Evolutionary conservation across 2,113 vertebrate genomes (phyloP).

Genomic region (Illadopsis cleaveri): DNA sequence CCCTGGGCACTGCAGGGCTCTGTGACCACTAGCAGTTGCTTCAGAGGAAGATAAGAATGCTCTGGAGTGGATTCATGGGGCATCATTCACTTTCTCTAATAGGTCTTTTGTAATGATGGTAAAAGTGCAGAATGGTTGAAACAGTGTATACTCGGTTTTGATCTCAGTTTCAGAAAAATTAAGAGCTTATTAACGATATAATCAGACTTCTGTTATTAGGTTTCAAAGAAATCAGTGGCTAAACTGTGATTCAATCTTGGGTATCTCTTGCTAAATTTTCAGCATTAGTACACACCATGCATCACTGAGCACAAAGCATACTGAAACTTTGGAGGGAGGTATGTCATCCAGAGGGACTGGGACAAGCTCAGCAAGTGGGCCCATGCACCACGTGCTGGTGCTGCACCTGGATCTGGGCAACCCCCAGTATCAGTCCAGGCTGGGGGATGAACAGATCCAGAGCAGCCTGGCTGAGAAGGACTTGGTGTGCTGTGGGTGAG

Average conservation of each 20-base stretch:
- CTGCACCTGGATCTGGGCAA: background rate
- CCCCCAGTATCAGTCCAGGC: rapidly evolving
- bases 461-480: background rate
- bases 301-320: background rate
- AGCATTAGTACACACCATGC: rapidly evolving
- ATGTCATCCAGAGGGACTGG: background rate
- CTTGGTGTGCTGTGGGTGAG: background rate
- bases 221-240: background rate
- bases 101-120: background rate
- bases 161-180: background rate
- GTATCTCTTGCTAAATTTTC: background rate
- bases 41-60: background rate
- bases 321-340: background rate
- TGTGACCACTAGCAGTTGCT: background rate
- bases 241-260: background rate
- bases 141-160: background rate
- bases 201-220: rapidly evolving
- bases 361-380: background rate
- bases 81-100: background rate
- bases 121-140: background rate
- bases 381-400: background rate
- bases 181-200: background rate
- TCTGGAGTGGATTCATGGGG: background rate
- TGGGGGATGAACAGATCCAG: background rate
- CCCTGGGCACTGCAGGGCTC: background rate